Evolutionary conservation across 1,140 invertebrate genomes (phyloP).

Genomic region (Drosophila obscura): DNA sequence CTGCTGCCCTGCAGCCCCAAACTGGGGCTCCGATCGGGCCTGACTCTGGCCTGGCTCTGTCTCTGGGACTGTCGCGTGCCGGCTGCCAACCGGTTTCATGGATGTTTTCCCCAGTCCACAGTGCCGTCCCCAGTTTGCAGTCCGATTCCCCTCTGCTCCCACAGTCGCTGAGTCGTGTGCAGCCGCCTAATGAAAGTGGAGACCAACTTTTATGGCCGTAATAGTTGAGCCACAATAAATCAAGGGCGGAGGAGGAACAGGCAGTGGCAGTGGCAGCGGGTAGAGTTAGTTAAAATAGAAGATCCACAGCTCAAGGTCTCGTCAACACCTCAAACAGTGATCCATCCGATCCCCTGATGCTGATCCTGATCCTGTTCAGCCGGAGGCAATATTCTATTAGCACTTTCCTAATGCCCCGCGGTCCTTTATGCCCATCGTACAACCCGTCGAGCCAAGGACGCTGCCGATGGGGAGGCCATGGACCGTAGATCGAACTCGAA

Average conservation of each 20-base stretch:
- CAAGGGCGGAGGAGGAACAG: background rate
- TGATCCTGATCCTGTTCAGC: slow-evolving; percentile 5
- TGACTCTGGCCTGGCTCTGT: too few species aligned
- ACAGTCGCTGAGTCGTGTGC: too few species aligned
- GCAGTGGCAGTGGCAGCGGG: too few species aligned
- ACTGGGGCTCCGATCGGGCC: slow-evolving; percentile 5
- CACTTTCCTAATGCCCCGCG: slow-evolving; percentile 68
- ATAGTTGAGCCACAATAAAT: slow-evolving; percentile 27
- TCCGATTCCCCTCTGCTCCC: background rate
- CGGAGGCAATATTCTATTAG: slow-evolving; percentile 75
- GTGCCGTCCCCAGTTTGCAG: background rate
- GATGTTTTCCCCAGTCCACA: background rate
- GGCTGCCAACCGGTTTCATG: slow-evolving; percentile 66
- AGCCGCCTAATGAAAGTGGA: slow-evolving; percentile 31
- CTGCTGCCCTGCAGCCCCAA: slow-evolving; percentile 20
- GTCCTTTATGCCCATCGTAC: slow-evolving; percentile 61
- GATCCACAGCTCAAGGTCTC: background rate
- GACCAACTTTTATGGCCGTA: slow-evolving; percentile 17
- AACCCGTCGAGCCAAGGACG: slow-evolving; percentile 41
- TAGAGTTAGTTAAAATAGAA: too few species aligned
- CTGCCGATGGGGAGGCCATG: background rate
- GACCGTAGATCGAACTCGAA: slow-evolving; percentile 30
- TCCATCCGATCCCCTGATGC: slow-evolving; percentile 22
- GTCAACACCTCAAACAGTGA: slow-evolving; percentile 57
- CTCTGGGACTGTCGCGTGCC: slow-evolving; percentile 66